phyloP scores from a whole-genome alignment of 2,888 invertebrate species.

The Camponotus fellah region DNA sequence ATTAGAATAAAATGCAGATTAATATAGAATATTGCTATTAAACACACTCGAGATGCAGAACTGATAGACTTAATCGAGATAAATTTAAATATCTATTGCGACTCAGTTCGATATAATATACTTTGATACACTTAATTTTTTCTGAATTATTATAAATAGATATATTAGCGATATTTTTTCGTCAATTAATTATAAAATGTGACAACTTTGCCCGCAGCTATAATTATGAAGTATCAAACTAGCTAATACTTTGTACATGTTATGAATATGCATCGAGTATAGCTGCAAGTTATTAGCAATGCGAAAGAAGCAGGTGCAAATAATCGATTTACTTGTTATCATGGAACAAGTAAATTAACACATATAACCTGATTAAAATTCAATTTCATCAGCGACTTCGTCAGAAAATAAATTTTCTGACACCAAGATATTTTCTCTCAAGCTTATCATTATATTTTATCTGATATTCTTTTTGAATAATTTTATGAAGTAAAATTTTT shows the following conservation, averaged over 20 bases:
- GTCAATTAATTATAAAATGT: not conserved
- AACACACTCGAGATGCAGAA: not conserved
- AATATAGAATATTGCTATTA: not conserved
- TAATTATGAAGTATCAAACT: slow-evolving; percentile 5
- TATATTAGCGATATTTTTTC: not conserved
- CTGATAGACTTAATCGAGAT: not conserved
- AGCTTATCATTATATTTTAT: not conserved
- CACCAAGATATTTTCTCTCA: not conserved
- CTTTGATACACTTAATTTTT: not conserved
- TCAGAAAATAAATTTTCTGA: not conserved
- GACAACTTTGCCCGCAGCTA: not conserved
- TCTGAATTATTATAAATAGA: not conserved
- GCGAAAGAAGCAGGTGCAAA: slow-evolving; percentile 25
- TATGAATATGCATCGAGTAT: not conserved
- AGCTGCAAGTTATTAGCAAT: not conserved
- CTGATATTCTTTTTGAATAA: not conserved
- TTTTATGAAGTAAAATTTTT: not conserved
- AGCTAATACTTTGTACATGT: not conserved
- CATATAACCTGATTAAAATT: slow-evolving; percentile 30
- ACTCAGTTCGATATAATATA: not conserved
- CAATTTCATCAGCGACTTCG: not conserved
- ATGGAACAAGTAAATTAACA: not conserved
- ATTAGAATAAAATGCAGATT: no score
- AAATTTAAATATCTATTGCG: slow-evolving; percentile 3
- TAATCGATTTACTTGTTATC: slow-evolving; percentile 28